phyloP scores from a whole-genome alignment of 2,888 invertebrate genomes.

The Melieria picta region DNA sequence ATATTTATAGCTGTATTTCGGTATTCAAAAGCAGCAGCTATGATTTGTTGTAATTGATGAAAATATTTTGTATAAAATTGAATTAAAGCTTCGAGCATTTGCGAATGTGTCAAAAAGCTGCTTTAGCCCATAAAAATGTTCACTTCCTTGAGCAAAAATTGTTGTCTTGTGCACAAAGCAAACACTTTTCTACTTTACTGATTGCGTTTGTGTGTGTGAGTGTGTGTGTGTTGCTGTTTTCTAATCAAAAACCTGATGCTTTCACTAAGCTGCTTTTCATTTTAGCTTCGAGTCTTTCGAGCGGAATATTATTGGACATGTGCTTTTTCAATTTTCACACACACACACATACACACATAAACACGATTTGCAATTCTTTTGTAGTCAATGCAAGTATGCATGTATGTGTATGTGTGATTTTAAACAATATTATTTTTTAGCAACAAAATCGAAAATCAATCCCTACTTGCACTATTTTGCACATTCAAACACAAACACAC shows the following conservation, averaged over 20 bases:
- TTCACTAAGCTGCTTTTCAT: slow-evolving; percentile 16
- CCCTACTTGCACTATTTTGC: background rate
- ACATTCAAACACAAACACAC: background rate
- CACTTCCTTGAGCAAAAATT: background rate
- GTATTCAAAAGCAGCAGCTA: too few species aligned
- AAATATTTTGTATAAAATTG: background rate
- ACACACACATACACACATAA: background rate
- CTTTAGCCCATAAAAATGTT: background rate
- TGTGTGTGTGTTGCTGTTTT: slow-evolving; percentile 9
- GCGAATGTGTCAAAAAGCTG: background rate
- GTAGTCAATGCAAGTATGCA: too few species aligned
- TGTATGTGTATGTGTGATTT: too few species aligned
- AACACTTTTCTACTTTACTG: too few species aligned
- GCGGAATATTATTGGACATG: slow-evolving; percentile 10
- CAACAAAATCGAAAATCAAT: background rate
- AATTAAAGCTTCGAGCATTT: too few species aligned
- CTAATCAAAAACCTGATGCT: slow-evolving; percentile 21
- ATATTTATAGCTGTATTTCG: too few species aligned
- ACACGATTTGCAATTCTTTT: background rate
- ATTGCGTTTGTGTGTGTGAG: background rate
- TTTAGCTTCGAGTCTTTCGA: background rate
- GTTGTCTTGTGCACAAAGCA: too few species aligned
- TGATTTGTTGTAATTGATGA: background rate
- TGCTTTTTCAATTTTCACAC: slow-evolving; percentile 4
- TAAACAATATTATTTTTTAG: too few species aligned